phyloP scores from a whole-genome alignment of 2,113 vertebrate genomes.

The Craseonycteris thonglongyai region DNA sequence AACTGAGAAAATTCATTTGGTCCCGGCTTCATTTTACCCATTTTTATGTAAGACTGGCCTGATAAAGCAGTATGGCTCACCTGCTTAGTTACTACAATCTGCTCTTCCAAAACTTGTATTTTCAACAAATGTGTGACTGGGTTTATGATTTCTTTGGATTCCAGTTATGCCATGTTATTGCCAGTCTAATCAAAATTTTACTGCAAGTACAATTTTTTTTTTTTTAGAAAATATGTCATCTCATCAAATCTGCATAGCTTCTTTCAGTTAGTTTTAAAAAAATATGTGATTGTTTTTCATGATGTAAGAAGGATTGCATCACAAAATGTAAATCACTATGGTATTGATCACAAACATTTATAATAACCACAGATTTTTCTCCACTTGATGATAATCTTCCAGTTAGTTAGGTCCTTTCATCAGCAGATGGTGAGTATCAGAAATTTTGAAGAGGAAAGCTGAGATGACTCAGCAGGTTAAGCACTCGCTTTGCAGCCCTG shows the following conservation, averaged over 20 bases:
- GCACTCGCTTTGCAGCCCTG: too few species aligned
- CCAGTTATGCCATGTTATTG: background rate
- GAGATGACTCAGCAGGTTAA: too few species aligned
- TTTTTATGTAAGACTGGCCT: background rate
- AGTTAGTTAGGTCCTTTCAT: background rate
- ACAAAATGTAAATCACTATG: background rate
- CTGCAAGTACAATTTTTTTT: background rate
- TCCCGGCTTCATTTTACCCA: slow-evolving; percentile 8
- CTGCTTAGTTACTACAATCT: slow-evolving; percentile 2
- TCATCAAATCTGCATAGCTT: background rate
- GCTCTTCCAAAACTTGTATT: background rate
- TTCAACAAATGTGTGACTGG: background rate
- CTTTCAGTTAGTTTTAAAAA: background rate
- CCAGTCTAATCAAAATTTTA: background rate
- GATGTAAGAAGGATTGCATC: background rate
- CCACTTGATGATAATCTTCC: background rate
- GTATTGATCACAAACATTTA: background rate
- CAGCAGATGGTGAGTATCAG: background rate
- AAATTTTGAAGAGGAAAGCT: background rate
- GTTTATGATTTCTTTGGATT: slow-evolving; percentile 23
- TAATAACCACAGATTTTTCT: background rate
- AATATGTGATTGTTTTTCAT: background rate
- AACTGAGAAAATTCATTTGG: slow-evolving; percentile 27
- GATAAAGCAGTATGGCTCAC: background rate
- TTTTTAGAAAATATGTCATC: background rate